Conservation (phyloP, 2,113 vertebrate species). For the Sceloporus tristichus region DNA sequence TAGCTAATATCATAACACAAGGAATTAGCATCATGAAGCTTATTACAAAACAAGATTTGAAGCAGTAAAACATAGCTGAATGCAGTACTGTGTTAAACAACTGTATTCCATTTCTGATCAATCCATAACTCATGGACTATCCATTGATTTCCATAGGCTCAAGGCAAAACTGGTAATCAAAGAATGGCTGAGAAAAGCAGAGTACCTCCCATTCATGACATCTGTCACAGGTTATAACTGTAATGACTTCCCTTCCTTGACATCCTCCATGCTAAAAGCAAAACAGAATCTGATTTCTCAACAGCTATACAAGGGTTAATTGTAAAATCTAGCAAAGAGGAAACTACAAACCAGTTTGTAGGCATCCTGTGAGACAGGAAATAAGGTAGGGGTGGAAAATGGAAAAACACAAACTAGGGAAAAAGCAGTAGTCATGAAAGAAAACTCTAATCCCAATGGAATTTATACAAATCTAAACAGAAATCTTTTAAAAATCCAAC, state of each 20-base stretch:
- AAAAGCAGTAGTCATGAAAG: neutral
- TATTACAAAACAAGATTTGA: neutral
- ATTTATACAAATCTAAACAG: neutral
- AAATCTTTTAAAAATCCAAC: conserved; percentile 17
- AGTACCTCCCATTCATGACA: neutral
- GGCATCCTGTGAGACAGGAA: neutral
- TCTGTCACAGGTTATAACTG: neutral
- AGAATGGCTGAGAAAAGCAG: neutral
- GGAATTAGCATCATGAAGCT: neutral
- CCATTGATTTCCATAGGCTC: neutral
- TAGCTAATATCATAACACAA: neutral
- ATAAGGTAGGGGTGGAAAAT: neutral
- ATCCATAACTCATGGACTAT: neutral
- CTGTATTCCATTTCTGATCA: neutral
- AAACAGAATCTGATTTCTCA: neutral
- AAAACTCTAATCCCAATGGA: neutral
- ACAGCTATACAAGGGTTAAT: neutral
- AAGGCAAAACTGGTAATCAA: neutral
- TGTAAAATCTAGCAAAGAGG: neutral
- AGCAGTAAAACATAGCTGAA: neutral
- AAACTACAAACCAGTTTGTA: neutral
- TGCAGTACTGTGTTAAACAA: neutral
- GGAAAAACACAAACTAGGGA: neutral
- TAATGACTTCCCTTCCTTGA: neutral
- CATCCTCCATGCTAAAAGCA: neutral